phyloP scores from a whole-genome alignment of 2,113 vertebrate species.

The Jaculus jaculus region DNA sequence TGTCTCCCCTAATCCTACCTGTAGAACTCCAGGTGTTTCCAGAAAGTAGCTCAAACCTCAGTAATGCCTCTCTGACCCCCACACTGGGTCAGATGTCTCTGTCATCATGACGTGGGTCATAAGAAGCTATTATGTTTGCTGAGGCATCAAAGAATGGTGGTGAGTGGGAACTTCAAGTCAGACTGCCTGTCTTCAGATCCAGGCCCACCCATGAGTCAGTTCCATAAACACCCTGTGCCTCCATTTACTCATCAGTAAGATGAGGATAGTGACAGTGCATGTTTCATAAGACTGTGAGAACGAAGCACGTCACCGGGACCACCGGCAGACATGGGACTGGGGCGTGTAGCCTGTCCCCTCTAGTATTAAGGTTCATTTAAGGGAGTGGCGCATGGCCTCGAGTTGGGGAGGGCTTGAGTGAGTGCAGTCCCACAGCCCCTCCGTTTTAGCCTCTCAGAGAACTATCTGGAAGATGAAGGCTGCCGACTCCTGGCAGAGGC shows the following conservation, averaged over 20 bases:
- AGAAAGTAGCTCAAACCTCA: background rate
- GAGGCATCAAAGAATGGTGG: background rate
- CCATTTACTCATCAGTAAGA: background rate
- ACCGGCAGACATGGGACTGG: accelerated
- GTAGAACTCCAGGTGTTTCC: background rate
- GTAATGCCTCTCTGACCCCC: background rate
- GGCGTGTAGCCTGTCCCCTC: accelerated
- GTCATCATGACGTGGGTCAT: background rate
- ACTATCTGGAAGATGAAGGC: slow-evolving; percentile 84
- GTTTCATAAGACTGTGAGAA: accelerated
- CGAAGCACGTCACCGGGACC: background rate
- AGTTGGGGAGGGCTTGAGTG: background rate
- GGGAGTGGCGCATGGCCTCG: too few species aligned
- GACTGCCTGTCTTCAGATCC: slow-evolving; percentile 19
- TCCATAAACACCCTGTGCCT: background rate
- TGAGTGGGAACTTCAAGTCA: background rate
- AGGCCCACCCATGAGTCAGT: background rate
- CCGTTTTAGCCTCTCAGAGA: slow-evolving; percentile 85
- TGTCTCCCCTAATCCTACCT: background rate
- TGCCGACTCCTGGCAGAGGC: slow-evolving; percentile 76
- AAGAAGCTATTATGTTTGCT: background rate
- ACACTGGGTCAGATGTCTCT: background rate
- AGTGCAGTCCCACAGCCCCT: background rate
- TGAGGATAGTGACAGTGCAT: background rate
- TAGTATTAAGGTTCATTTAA: background rate